Evolutionary conservation across 2,797 vertebrate species (phyloP).

Genomic region (Chloroceryle amazona): DNA sequence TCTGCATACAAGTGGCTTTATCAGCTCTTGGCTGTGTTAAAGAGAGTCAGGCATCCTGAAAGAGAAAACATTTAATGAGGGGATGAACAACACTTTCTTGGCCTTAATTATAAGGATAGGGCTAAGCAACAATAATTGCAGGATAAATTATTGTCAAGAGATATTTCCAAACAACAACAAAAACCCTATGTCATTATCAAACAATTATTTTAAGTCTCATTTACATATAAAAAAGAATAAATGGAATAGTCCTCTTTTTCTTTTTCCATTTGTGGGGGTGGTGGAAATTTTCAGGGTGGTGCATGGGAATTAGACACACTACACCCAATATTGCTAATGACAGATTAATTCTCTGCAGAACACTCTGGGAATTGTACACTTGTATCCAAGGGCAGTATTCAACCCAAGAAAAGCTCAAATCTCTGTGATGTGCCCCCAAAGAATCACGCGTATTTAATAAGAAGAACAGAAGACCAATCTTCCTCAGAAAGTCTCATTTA

Average conservation of each 20-base stretch:
- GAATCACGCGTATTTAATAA: conserved; percentile 4
- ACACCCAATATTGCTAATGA: conserved; percentile 71
- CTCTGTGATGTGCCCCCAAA: conserved; percentile 51
- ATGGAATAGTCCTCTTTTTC: conserved; percentile 68
- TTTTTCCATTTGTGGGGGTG: conserved; percentile 60
- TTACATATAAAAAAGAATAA: conserved; percentile 85
- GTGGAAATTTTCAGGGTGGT: conserved; percentile 71
- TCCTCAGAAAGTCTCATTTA: background rate
- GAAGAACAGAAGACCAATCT: conserved; percentile 18
- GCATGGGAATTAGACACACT: conserved; percentile 51
- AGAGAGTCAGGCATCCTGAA: conserved; percentile 71
- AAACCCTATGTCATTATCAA: conserved; percentile 83
- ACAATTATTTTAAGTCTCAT: conserved; percentile 85
- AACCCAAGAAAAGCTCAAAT: conserved; percentile 33
- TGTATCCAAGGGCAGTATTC: conserved; percentile 50
- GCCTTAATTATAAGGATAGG: conserved; percentile 84
- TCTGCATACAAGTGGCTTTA: conserved; percentile 75
- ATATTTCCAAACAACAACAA: conserved; percentile 80
- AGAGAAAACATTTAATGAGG: conserved; percentile 83
- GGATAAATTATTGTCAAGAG: conserved; percentile 84
- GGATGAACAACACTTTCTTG: conserved; percentile 80
- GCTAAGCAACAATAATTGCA: conserved; percentile 83
- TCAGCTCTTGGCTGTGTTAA: conserved; percentile 74
- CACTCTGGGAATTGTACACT: conserved; percentile 44
- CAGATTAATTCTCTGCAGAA: conserved; percentile 69